Evolutionary conservation across 2,888 invertebrate species (phyloP), one percentile per base, ranked within the genome.

Genomic region (Homarus gammarus): DNA sequence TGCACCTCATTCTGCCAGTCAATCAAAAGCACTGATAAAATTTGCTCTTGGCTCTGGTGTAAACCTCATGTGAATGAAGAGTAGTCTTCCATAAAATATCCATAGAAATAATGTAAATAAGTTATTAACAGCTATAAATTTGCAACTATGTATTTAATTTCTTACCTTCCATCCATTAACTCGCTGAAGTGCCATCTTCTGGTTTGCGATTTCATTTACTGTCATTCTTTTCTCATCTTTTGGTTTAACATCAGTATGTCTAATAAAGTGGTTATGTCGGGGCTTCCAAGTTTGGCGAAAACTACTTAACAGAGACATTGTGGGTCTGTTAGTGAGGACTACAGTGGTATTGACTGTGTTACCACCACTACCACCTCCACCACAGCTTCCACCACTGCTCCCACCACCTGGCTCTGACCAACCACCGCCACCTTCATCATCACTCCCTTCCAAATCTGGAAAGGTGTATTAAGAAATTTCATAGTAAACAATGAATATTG

Each of bases 101-200:
- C n/a, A n/a, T 8, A 68, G 27, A n/a, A 12, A 68, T 27, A 18
- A n/a, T 27, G 15, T 1, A 15, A 18, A 70, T 2, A n/a, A n/a
- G n/a, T 15, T 6, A 36, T 73, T 33, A 73, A 15, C 18, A 33
- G 22, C 36, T 33, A 15, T 36, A 31, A 36, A n/a, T n/a, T n/a
- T n/a, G n/a, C 18, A 56, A 56, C 56, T 56, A 44, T 31, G 18
- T 31, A 56, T 27, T 31, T 31, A 6, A n/a, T 12, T 18, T 1
- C 84, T 84, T 90, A 99, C 95, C 94, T 98, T 99, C 99, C 99
- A 99, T 0, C 99, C 99, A 92, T 97, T 97, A 31, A 98, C 96
- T 94, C 97, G 97, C 93, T 97, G 96, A 92, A 97, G 95, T 83
- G 98, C 97, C 93, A 97, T 96, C 92, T 96, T 96, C 94, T 98